Conservation (phyloP, 2,797 vertebrate species). For the Toxotes lorentzi region DNA sequence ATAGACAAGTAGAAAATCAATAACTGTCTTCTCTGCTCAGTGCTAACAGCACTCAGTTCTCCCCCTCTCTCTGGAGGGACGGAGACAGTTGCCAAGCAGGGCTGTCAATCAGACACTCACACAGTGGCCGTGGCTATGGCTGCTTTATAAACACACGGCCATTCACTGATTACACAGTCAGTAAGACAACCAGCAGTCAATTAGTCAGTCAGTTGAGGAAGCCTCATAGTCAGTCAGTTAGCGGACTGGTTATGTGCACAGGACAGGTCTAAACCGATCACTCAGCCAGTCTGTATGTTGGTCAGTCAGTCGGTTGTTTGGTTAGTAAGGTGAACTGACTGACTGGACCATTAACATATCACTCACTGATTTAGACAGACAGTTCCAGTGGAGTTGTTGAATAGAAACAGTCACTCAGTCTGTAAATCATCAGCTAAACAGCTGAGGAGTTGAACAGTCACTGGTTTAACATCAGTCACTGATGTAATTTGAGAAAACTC, state of each 20-base stretch:
- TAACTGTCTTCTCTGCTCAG: constrained; percentile 74
- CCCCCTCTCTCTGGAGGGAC: constrained; percentile 56
- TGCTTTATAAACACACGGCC: constrained; percentile 65
- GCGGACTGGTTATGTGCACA: constrained; percentile 20
- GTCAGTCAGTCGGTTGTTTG: neutral
- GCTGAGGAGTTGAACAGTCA: neutral
- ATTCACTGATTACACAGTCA: constrained; percentile 64
- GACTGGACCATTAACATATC: neutral
- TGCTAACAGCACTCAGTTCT: constrained; percentile 74
- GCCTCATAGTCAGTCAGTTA: constrained; percentile 35
- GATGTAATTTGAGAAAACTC: constrained; percentile 13
- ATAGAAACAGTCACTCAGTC: neutral
- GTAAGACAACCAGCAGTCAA: constrained; percentile 52
- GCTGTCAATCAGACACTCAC: constrained; percentile 67
- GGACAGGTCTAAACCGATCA: neutral
- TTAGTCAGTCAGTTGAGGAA: constrained; percentile 49
- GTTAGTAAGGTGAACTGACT: neutral
- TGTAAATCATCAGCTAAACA: constrained; percentile 14
- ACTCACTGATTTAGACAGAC: constrained; percentile 13
- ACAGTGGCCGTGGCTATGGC: constrained; percentile 47
- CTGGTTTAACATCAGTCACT: neutral
- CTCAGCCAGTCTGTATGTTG: constrained; percentile 7
- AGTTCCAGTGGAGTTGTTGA: neutral
- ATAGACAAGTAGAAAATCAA: constrained; percentile 81
- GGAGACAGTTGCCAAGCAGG: constrained; percentile 71